Conservation (phyloP, 2,113 vertebrate species). For the Isurus oxyrinchus region DNA sequence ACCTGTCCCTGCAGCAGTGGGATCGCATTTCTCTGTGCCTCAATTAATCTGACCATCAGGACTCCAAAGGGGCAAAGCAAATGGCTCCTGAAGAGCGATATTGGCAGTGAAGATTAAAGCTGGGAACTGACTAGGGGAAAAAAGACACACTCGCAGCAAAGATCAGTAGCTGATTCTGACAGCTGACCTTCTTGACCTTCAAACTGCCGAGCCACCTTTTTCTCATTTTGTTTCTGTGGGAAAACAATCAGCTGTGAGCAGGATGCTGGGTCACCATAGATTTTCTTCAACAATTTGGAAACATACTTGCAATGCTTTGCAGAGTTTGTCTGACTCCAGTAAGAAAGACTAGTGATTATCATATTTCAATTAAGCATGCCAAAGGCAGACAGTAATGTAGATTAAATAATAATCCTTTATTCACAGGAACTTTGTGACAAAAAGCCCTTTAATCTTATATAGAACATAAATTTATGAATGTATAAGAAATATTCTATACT, state of each 20-base stretch:
- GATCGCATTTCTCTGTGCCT: constrained; percentile 11
- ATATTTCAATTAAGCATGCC: neutral
- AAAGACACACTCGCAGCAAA: constrained; percentile 2
- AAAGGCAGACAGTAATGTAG: neutral
- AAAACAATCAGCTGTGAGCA: neutral
- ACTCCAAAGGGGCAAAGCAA: constrained; percentile 5
- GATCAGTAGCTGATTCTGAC: constrained; percentile 36
- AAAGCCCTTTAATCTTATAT: neutral
- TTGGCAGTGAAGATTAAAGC: constrained; percentile 14
- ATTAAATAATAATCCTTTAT: neutral
- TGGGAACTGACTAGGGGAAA: neutral
- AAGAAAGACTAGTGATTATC: neutral
- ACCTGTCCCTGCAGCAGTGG: constrained; percentile 17
- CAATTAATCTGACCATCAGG: constrained; percentile 22
- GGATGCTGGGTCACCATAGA: neutral
- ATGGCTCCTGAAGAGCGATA: neutral
- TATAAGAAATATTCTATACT: neutral
- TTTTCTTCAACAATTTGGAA: neutral
- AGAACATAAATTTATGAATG: neutral
- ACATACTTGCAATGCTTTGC: neutral
- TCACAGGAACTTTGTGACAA: neutral
- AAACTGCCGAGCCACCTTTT: constrained; percentile 50
- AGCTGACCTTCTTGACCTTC: constrained; percentile 51
- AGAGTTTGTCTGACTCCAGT: neutral
- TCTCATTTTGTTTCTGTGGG: neutral